Percentiles rank a stretch among this genome's conserved stretches.
Conservation (phyloP, 2,797 vertebrate species). For the Chelonia mydas region DNA sequence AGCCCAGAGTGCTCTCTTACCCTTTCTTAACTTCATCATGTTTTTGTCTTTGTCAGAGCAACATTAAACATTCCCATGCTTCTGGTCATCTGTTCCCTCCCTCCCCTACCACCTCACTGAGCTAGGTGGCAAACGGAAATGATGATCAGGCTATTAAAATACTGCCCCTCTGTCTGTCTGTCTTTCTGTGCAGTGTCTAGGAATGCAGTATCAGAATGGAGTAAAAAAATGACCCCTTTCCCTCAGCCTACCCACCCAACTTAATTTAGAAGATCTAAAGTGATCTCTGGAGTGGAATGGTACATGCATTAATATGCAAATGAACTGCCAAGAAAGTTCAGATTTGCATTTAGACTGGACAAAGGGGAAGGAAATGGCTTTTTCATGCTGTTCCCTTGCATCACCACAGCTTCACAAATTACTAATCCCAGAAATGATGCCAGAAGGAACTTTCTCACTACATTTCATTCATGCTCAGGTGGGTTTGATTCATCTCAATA, state of each 20-base stretch:
- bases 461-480: slow-evolving; percentile 70
- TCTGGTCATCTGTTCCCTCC: slow-evolving; percentile 61
- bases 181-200: slow-evolving; percentile 3
- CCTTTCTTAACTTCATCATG: slow-evolving; percentile 76
- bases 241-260: slow-evolving; percentile 70
- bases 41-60: slow-evolving; percentile 64
- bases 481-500: slow-evolving; percentile 74
- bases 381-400: slow-evolving; percentile 73
- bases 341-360: slow-evolving; percentile 86
- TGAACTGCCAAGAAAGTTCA: slow-evolving; percentile 81
- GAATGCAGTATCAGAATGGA: slow-evolving; percentile 28
- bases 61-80: slow-evolving; percentile 47
- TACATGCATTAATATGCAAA: slow-evolving; percentile 81
- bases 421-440: slow-evolving; percentile 77
- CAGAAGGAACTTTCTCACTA: slow-evolving; percentile 69
- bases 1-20: slow-evolving; percentile 79
- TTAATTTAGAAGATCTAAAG: slow-evolving; percentile 81
- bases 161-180: slow-evolving; percentile 21
- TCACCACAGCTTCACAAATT: slow-evolving; percentile 77
- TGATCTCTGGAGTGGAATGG: slow-evolving; percentile 80
- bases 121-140: slow-evolving; percentile 32
- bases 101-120: slow-evolving; percentile 14
- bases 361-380: slow-evolving; percentile 77
- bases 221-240: slow-evolving; percentile 67
- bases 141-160: slow-evolving; percentile 22